Base-by-base conservation (phyloP, 1,140 invertebrate species). In the Neotoxoptera formosana region DNA sequence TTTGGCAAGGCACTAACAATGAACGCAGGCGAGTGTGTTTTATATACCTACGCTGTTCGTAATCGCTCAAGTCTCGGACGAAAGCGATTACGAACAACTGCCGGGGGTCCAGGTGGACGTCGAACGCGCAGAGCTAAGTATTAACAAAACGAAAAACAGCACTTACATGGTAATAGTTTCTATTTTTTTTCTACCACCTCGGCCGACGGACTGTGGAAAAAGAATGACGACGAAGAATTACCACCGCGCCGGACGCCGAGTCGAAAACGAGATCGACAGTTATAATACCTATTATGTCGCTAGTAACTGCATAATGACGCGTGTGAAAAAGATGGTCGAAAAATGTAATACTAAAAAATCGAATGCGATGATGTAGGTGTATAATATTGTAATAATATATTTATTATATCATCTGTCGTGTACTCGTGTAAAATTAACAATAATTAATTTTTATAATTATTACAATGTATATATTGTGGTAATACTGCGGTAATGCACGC, bases 141-240 rank as follows among this genome's bases (percentile, higher is more conserved):
- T 23, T 53, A 89, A 53, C 30, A 45, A 89, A 51, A 25, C 53
- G 25, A 36, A 89, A 14, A 53, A 89, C 88, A 56, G 34, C 88
- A 89, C 88, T 89, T 89, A 89, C 88, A 56, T 89, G 51, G 51
- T 53, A 36, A 25, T 89, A 36, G 34, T 89, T 89, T 56, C 53
- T 53, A 21, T 36, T 87, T 87, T 89, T 48, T 89, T 56, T 34
- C 34, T 34, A 56, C 48, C 51, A 56, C 48, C 51, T 21, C 34
- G 34, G 1, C 34, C 48, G 48, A 23, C n/a, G 48, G 48, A 56
- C 53, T 51, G 48, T n/a, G 60, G 60, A 76, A 76, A 76, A 76
- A 76, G 30, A 25, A 84, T 25, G 84, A 47, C 84, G 84, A 86
- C 41, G 45, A 47, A 45, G 45, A 86, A 47, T n/a, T 76, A 76